Evolutionary conservation across 1,140 invertebrate genomes (phyloP), one percentile per base, ranked within the genome.

Genomic region (Marisa cornuarietis): DNA sequence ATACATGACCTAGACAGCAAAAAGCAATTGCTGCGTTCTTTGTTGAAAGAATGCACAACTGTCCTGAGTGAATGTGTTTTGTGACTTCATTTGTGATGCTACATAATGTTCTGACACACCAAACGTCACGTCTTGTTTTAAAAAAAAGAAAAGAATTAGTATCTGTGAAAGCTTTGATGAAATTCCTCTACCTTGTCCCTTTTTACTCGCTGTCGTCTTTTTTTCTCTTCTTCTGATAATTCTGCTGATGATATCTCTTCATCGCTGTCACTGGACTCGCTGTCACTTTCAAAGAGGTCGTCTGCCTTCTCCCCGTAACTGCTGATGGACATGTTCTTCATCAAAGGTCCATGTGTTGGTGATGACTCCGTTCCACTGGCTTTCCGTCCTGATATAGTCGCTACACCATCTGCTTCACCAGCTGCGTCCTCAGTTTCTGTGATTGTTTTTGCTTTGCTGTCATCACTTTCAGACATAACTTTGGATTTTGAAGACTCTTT

Each of bases 171-270:
- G 31, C 31, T 58, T 58, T 58, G 54, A 11, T 14, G 8, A 11
- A 71, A 72, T 31, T 71, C 26, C 8, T 49, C 75, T 71, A 88
- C 88, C 86, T 86, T 87, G 79, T 89, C 88, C 78, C 83, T 84
- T 82, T 87, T 87, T 79, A 85, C 81, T 68, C 83, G 80, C 75
- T 86, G 84, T 42, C 86, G 63, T 66, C 83, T 78, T 74, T 86
- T 87, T 68, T 88, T 87, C 66, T 88, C 91, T 74, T 92, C 92
- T 54, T 90, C 90, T 74, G 91, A 91, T 61, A 91, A 87, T 86
- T 79, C 88, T 26, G 85, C 87, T 79, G 84, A 89, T 85, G 54
- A 79, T 80, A 62, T 80, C 31, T 80, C 79, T 51, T 71, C 61
- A 63, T 85, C 85, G 79, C 85, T 85, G 74, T 84, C 86, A 16